phyloP scores from a whole-genome alignment of 2,888 invertebrate genomes.

The Cheilosia pagana region DNA sequence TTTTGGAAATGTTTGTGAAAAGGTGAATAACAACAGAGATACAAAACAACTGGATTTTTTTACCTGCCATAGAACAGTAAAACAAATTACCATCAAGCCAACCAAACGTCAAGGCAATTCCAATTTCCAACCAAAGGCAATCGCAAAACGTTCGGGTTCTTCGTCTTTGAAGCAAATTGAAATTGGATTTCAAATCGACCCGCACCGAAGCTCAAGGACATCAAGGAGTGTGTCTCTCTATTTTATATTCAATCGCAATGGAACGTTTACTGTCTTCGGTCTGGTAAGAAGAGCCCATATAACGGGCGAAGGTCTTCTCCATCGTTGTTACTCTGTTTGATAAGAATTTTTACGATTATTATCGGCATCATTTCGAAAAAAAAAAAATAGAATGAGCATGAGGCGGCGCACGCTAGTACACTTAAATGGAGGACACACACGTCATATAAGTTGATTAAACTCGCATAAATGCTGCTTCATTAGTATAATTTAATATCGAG shows the following conservation, averaged over 20 bases:
- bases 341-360: conserved; percentile 16
- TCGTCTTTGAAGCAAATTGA: conserved; percentile 37
- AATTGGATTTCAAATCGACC: conserved; percentile 43
- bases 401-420: neutral
- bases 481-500: conserved; percentile 52
- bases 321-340: neutral
- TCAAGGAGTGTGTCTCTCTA: neutral
- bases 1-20: too few relatives aligned
- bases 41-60: neutral
- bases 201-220: conserved; percentile 1
- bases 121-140: neutral
- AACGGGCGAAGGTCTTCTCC: neutral
- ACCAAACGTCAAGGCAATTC: conserved; percentile 3
- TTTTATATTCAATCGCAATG: neutral
- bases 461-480: conserved; percentile 51
- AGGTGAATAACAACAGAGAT: neutral
- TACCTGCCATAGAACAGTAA: neutral
- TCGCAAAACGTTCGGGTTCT: conserved; percentile 5
- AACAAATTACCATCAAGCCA: neutral
- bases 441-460: conserved; percentile 33
- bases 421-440: conserved; percentile 27
- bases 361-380: neutral
- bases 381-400: neutral
- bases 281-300: too few relatives aligned
- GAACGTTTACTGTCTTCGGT: too few relatives aligned